These are phyloP conservation scores for Acrocephalus scirpaceus DNA, from an alignment of 2,797 vertebrate genomes.

Conservation along the genomic window DNA sequence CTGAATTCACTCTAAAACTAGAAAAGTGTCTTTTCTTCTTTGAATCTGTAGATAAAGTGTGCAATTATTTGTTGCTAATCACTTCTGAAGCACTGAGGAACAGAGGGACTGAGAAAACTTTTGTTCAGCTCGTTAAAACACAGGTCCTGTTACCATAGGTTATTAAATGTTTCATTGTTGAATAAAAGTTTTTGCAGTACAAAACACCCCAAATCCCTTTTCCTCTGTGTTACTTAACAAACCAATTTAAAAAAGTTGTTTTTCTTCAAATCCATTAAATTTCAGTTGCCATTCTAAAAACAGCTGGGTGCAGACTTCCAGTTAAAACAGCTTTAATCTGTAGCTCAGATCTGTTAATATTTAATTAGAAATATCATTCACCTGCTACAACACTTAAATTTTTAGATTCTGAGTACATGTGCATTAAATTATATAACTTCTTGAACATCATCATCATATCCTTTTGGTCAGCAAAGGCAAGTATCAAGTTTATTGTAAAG, in stretches of 20 bases:
- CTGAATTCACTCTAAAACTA: not conserved
- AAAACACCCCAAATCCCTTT: not conserved
- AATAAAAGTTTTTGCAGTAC: not conserved
- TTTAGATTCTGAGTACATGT: not conserved
- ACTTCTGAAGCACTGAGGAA: not conserved
- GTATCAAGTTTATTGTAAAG: not conserved
- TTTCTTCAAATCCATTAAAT: not conserved
- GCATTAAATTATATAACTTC: not conserved
- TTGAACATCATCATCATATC: not conserved
- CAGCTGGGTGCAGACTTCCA: not conserved
- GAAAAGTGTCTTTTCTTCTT: not conserved
- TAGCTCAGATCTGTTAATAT: not conserved
- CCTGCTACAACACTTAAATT: not conserved
- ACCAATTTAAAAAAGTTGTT: not conserved
- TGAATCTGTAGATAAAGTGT: not conserved
- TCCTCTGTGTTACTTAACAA: not conserved
- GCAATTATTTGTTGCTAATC: not conserved
- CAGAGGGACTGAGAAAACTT: not conserved
- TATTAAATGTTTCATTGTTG: not conserved
- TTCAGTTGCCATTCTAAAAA: not conserved
- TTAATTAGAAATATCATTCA: not conserved
- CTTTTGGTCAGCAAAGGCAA: not conserved
- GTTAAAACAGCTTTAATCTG: not conserved
- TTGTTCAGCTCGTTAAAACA: not conserved
- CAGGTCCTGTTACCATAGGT: not conserved